A percentile compares a stretch with the other conserved stretches of the same genome.
Evolutionary conservation across 2,797 vertebrate species (phyloP).

Genomic region (Steatocranus sp.): DNA sequence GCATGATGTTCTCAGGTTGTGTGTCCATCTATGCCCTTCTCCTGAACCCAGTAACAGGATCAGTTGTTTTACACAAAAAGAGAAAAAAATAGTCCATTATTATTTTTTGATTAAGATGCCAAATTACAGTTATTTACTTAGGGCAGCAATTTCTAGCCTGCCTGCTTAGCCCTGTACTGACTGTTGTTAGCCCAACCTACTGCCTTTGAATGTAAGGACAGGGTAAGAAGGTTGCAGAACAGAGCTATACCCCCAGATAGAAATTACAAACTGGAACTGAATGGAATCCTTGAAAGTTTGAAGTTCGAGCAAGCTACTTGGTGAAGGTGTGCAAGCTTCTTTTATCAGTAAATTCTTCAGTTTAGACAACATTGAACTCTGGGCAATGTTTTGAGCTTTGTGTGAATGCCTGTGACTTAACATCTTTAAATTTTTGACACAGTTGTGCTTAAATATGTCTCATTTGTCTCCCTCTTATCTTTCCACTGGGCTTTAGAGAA

Average conservation of each 20-base stretch:
- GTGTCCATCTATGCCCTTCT: neutral
- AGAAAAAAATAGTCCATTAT: neutral
- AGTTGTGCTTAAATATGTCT: neutral
- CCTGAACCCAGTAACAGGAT: neutral
- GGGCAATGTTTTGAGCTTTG: neutral
- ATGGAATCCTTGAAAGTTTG: neutral
- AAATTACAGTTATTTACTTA: neutral
- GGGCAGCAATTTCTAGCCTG: neutral
- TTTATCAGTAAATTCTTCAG: neutral
- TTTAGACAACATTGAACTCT: neutral
- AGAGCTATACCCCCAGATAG: neutral
- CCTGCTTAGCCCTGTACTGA: neutral
- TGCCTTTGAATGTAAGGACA: neutral
- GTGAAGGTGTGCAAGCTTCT: neutral
- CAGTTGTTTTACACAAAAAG: neutral
- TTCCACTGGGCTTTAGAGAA: conserved; percentile 80
- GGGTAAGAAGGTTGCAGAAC: neutral
- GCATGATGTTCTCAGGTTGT: neutral
- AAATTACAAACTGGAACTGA: neutral
- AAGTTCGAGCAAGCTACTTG: neutral
- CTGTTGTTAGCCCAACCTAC: neutral
- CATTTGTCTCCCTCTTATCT: neutral
- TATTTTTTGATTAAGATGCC: neutral
- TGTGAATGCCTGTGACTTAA: neutral
- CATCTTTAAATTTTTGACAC: neutral